Percentiles rank a stretch among this genome's conserved stretches.
Conservation (phyloP, 2,797 vertebrate species). For the Oreochromis grahami region DNA sequence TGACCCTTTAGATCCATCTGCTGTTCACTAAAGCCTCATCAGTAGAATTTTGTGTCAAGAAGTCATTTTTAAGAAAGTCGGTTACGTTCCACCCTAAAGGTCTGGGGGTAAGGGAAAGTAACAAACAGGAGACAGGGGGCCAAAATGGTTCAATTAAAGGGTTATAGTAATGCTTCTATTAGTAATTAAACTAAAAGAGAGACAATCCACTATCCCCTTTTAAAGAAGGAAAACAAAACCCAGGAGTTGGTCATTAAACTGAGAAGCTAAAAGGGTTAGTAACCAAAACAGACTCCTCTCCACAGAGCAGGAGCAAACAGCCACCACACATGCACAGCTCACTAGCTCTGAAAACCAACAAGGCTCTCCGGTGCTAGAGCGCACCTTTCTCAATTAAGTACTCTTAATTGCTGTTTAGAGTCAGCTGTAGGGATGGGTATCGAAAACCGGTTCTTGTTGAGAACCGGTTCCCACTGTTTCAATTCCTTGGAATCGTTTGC, state of each 20-base stretch:
- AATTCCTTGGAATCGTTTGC: too few relatives aligned
- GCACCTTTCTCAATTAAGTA: background rate
- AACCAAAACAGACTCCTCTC: background rate
- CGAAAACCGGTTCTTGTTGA: too few relatives aligned
- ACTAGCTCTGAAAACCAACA: too few relatives aligned
- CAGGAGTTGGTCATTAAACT: background rate
- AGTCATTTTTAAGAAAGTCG: background rate
- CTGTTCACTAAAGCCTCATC: background rate
- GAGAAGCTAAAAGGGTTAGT: background rate
- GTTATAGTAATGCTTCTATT: background rate
- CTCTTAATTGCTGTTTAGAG: background rate
- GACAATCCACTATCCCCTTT: accelerated
- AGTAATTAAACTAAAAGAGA: background rate
- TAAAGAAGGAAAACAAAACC: background rate
- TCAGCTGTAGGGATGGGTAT: too few relatives aligned
- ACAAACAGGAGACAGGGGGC: background rate
- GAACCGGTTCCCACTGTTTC: too few relatives aligned
- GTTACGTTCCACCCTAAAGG: background rate
- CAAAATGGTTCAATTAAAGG: background rate
- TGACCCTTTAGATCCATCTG: background rate
- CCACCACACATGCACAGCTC: accelerated
- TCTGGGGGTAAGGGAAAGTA: background rate
- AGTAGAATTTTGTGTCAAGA: accelerated
- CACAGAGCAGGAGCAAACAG: background rate
- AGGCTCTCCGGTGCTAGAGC: background rate